Percentiles rank a stretch among this genome's conserved stretches.
Conservation (phyloP, 2,113 vertebrate species). For the Conger conger region DNA sequence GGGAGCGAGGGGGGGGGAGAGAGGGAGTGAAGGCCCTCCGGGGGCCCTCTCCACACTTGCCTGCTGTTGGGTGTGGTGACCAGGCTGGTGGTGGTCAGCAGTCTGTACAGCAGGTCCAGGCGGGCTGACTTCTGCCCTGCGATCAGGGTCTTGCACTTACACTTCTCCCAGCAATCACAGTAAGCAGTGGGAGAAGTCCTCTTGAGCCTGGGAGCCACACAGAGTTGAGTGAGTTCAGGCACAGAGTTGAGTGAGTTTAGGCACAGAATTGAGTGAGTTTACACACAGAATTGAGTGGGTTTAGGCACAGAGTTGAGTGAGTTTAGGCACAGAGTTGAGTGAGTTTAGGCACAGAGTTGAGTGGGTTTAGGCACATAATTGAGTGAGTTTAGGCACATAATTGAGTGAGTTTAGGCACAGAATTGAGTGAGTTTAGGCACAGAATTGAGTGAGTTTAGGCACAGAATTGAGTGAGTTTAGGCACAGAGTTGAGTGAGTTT, state of each 20-base stretch:
- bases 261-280: background rate
- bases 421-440: background rate
- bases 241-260: background rate
- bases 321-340: background rate
- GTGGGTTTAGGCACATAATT: background rate
- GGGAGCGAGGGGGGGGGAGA: background rate
- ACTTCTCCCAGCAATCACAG: conserved; percentile 99
- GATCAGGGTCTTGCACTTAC: conserved; percentile 97
- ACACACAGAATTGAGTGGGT: too few relatives aligned
- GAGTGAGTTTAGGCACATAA: background rate
- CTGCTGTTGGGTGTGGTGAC: conserved; percentile 97
- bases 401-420: background rate
- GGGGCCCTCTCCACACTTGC: conserved; percentile 53
- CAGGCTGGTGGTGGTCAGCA: conserved; percentile 95
- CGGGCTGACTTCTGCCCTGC: conserved; percentile 97
- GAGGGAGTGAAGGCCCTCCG: background rate
- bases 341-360: background rate
- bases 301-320: too few relatives aligned
- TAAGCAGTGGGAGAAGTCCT: conserved; percentile 96
- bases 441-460: background rate
- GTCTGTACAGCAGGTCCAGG: conserved; percentile 91
- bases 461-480: background rate
- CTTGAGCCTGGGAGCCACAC: conserved; percentile 77
- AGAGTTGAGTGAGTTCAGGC: background rate
- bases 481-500: background rate